These are phyloP conservation scores for Tadarida brasiliensis DNA, from an alignment of 2,797 vertebrate species.

Conservation along the genomic window DNA sequence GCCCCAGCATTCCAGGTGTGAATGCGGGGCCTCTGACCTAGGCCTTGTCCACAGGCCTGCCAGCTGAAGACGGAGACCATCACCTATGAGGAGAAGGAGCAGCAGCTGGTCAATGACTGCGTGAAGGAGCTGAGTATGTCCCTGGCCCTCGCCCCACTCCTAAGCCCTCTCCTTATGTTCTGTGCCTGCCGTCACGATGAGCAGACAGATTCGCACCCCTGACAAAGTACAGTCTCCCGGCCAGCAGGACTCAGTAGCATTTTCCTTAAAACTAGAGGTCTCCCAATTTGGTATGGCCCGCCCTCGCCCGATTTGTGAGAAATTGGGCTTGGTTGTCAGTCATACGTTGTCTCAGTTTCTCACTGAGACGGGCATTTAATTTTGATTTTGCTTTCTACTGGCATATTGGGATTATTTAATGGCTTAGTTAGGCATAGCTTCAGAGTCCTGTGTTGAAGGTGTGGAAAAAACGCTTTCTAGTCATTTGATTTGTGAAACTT, in stretches of 20 bases:
- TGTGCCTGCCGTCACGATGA: fast-evolving
- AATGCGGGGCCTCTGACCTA: conserved; percentile 65
- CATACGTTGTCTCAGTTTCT: neutral
- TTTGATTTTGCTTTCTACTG: neutral
- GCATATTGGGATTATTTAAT: neutral
- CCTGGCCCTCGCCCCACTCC: neutral
- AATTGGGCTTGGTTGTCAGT: no score
- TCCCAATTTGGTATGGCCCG: neutral
- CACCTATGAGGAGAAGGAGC: conserved; percentile 98
- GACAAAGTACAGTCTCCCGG: neutral
- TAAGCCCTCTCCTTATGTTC: fast-evolving
- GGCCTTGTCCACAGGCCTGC: conserved; percentile 90
- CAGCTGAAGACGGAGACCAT: conserved; percentile 98
- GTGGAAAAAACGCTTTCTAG: neutral
- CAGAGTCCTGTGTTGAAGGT: neutral
- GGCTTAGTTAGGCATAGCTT: neutral
- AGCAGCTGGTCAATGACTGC: conserved; percentile 98
- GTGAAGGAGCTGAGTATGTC: conserved; percentile 98
- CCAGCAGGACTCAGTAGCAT: neutral
- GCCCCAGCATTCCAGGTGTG: neutral
- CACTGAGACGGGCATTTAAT: neutral
- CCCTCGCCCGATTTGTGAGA: neutral
- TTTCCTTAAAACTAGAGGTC: neutral
- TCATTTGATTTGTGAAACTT: neutral
- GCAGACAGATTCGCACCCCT: fast-evolving